Evolutionary conservation across 64 coral and sea anemone species (phyloP), one percentile per base, ranked within the genome.

Genomic region (Anthopleura sola): DNA sequence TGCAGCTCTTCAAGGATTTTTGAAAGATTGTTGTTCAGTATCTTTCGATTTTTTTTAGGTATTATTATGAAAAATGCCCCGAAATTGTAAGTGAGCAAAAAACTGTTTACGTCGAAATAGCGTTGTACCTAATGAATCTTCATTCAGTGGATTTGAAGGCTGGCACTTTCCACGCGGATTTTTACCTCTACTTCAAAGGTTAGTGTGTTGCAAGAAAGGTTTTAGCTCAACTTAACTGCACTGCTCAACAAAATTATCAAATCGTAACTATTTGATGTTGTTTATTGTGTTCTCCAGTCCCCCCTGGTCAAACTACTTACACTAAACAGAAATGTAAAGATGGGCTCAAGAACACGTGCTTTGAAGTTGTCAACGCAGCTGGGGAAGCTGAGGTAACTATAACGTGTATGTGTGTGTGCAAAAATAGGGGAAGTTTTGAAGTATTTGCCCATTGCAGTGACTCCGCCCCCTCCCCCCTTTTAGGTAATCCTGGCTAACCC

Each of bases 171-270:
- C 96, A 98, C 86, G 96, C 96, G 24, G 96, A 98, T 75, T 98
- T 98, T 78, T 98, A 98, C 33, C 84, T 98, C 24, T 94, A 98
- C 82, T 98, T 98, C 58, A 98, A 98, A 94, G 96, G 96, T 98
- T 54, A 17, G 83, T 17, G 50, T 15, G n/a, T n/a, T n/a, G n/a
- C n/a, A n/a, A n/a, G n/a, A n/a, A n/a, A n/a, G n/a, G n/a, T n/a
- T n/a, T n/a, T n/a, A n/a, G n/a, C n/a, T n/a, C n/a, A n/a, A n/a
- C n/a, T n/a, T n/a, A n/a, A n/a, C n/a, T n/a, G n/a, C n/a, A n/a
- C n/a, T n/a, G n/a, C n/a, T n/a, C n/a, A n/a, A n/a, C n/a, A n/a
- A n/a, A n/a, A n/a, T n/a, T n/a, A n/a, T n/a, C n/a, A n/a, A n/a
- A n/a, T n/a, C n/a, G n/a, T n/a, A 44, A 44, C 40, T 44, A 44